A percentile compares a stretch with the other conserved stretches of the same genome.
These are phyloP conservation scores for Sylvia atricapilla DNA, from an alignment of 2,113 vertebrate species.

Conservation along the genomic window DNA sequence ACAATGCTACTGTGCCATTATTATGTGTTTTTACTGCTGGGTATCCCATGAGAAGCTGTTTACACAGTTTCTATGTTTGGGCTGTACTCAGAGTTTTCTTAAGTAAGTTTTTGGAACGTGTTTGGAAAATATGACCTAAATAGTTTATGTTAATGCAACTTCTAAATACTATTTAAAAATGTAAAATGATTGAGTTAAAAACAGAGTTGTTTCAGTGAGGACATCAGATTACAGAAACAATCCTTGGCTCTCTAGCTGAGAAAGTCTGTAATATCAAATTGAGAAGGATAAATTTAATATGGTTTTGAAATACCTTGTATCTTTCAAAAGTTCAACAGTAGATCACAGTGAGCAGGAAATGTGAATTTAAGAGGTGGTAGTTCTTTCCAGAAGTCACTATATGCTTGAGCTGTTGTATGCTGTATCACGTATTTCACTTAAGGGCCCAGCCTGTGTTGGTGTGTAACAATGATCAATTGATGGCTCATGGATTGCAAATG, in stretches of 20 bases:
- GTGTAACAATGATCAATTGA: not conserved
- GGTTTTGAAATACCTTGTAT: not conserved
- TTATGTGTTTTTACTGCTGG: not conserved
- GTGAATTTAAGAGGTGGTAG: not conserved
- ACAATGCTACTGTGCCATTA: not conserved
- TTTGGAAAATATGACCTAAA: constrained; percentile 1
- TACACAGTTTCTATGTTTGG: constrained; percentile 2
- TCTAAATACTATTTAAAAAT: not conserved
- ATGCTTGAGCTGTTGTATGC: not conserved
- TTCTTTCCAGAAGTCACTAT: not conserved
- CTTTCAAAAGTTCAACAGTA: not conserved
- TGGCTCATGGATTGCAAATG: not conserved
- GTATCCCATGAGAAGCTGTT: not conserved
- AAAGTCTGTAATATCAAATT: not conserved
- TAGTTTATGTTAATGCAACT: not conserved
- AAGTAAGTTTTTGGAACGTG: not conserved
- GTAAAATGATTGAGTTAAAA: not conserved
- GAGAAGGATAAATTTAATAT: not conserved
- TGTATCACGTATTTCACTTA: not conserved
- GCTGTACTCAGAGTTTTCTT: not conserved
- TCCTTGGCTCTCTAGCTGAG: not conserved
- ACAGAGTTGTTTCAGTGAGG: not conserved
- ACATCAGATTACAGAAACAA: not conserved
- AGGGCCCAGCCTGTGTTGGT: not conserved
- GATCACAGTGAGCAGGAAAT: not conserved